phyloP scores from a whole-genome alignment of 2,888 invertebrate genomes.

The Cecidostiba fungosa region DNA sequence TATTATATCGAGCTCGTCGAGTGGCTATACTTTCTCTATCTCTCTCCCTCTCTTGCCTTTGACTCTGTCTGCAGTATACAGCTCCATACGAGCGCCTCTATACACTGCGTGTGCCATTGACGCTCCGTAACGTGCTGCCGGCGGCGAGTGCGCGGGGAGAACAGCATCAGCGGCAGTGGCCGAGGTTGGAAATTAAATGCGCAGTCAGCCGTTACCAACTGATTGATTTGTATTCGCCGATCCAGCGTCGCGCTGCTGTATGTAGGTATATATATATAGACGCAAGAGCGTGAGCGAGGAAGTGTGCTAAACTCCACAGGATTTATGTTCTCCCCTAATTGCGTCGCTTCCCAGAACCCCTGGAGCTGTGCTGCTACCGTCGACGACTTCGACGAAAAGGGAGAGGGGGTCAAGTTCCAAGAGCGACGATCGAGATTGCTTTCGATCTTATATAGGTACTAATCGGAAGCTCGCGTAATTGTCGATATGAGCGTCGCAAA shows the following conservation, averaged over 20 bases:
- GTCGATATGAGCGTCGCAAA: constrained; percentile 51
- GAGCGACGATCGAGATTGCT: constrained; percentile 68
- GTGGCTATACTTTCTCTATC: constrained; percentile 32
- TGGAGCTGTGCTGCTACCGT: constrained; percentile 40
- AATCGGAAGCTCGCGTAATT: constrained; percentile 67
- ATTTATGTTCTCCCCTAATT: constrained; percentile 79
- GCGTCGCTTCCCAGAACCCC: constrained; percentile 71
- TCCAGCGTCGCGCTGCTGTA: constrained; percentile 66
- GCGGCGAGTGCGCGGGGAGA: not conserved
- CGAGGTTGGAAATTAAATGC: constrained; percentile 79
- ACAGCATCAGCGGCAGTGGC: constrained; percentile 45
- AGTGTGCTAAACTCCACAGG: constrained; percentile 77
- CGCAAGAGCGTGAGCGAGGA: constrained; percentile 69
- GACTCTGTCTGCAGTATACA: constrained; percentile 5
- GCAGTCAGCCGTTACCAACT: constrained; percentile 77
- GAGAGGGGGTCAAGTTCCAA: not conserved
- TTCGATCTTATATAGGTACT: constrained; percentile 66
- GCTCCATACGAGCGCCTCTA: constrained; percentile 14
- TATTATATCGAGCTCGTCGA: constrained; percentile 49
- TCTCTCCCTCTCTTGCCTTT: constrained; percentile 39
- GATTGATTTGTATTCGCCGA: constrained; percentile 79
- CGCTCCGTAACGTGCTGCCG: constrained; percentile 7
- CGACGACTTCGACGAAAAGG: not conserved
- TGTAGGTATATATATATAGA: not conserved
- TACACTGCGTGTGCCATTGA: constrained; percentile 4